These are phyloP conservation scores for Helicolenus hilgendorfi DNA, from an alignment of 2,797 vertebrate species.

Conservation along the genomic window DNA sequence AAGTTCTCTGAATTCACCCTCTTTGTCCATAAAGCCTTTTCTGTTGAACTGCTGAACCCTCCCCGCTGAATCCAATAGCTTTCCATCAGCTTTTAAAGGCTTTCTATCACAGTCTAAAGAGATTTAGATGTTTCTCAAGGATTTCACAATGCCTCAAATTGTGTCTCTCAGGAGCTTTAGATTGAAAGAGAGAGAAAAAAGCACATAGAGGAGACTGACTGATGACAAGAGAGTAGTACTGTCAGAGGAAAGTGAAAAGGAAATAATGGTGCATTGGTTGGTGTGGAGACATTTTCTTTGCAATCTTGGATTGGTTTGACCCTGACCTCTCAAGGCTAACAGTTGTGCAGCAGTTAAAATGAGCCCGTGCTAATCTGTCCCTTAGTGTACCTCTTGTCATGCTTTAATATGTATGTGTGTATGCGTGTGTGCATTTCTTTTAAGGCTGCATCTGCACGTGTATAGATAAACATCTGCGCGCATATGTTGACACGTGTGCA, in stretches of 20 bases:
- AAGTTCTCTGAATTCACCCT: conserved; percentile 44
- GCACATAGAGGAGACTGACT: conserved; percentile 26
- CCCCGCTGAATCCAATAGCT: conserved; percentile 61
- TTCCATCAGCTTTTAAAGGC: conserved; percentile 75
- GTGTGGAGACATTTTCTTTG: conserved; percentile 42
- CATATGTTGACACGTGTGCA: background rate
- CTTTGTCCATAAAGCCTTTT: conserved; percentile 48
- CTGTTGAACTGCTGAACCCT: conserved; percentile 76
- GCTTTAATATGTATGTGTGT: background rate
- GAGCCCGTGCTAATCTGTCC: conserved; percentile 31
- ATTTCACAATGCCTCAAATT: conserved; percentile 67
- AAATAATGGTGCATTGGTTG: conserved; percentile 22
- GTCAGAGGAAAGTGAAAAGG: conserved; percentile 41
- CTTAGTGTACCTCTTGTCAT: conserved; percentile 1
- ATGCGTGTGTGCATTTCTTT: background rate
- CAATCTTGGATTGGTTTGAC: conserved; percentile 52
- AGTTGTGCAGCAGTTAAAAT: conserved; percentile 44
- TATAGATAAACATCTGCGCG: background rate
- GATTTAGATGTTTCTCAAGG: conserved; percentile 77
- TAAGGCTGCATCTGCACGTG: background rate
- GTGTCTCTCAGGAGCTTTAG: conserved; percentile 48
- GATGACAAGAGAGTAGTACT: conserved; percentile 44
- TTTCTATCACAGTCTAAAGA: conserved; percentile 71
- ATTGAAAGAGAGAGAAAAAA: conserved; percentile 29
- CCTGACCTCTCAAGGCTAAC: conserved; percentile 56